These are phyloP conservation scores for Netelia virgata DNA, from an alignment of 2,888 invertebrate genomes.

Conservation along the genomic window DNA sequence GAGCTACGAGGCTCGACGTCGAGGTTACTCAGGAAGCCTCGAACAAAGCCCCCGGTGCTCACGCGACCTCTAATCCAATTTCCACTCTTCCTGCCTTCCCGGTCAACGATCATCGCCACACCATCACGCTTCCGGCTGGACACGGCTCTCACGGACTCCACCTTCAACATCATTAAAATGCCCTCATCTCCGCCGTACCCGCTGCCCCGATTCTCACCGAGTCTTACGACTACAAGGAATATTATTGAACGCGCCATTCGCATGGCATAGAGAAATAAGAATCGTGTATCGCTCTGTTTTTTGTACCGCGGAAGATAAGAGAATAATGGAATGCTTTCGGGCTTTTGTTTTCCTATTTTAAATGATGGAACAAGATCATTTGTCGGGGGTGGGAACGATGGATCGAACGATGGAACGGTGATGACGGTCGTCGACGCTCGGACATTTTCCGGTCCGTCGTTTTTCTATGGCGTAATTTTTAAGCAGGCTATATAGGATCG, in stretches of 20 bases:
- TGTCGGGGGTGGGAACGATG: background rate
- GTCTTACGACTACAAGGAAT: constrained; percentile 76
- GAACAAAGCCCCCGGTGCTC: constrained; percentile 87
- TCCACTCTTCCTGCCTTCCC: constrained; percentile 56
- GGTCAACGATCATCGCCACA: constrained; percentile 43
- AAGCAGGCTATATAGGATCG: background rate
- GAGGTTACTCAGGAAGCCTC: constrained; percentile 91
- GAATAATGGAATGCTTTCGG: background rate
- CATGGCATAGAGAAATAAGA: background rate
- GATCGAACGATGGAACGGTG: background rate
- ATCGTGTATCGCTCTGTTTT: background rate
- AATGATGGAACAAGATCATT: background rate
- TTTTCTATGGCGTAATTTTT: constrained; percentile 6
- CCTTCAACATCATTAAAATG: constrained; percentile 59
- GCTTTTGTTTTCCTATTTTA: background rate
- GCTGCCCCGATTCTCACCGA: constrained; percentile 72
- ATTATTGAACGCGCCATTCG: constrained; percentile 65
- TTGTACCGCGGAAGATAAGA: constrained; percentile 6
- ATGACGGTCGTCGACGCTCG: background rate
- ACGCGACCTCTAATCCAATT: constrained; percentile 77
- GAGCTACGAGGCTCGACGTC: constrained; percentile 90
- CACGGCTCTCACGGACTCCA: constrained; percentile 60
- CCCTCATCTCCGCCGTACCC: constrained; percentile 52
- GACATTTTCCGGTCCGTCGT: background rate
- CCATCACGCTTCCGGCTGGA: constrained; percentile 33